Percentiles rank a stretch among this genome's conserved stretches.
phyloP scores from a whole-genome alignment of 1,140 invertebrate genomes.

The Habropoda laboriosa region DNA sequence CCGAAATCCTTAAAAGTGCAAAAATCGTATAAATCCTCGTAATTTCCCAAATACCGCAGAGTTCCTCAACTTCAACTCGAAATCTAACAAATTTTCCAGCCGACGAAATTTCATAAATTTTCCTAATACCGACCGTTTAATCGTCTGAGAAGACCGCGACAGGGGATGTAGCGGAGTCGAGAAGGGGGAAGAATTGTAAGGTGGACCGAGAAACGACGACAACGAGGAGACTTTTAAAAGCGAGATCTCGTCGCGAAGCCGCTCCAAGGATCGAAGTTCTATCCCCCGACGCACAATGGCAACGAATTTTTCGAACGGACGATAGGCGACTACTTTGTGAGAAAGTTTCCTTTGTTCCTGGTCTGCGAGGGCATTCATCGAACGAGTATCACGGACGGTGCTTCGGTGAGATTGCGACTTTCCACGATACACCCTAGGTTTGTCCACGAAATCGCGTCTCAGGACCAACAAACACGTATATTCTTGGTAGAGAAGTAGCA shows the following conservation, averaged over 20 bases:
- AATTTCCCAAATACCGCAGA: no score
- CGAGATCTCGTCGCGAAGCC: background rate
- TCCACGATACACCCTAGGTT: background rate
- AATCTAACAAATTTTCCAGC: background rate
- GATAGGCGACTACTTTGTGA: conserved; percentile 1
- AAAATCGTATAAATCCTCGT: no score
- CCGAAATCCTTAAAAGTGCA: no score
- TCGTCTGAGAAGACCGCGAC: background rate
- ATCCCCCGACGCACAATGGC: conserved; percentile 24
- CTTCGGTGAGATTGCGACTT: conserved; percentile 9
- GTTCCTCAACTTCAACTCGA: no score
- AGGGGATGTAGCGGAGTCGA: background rate
- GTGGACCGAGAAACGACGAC: background rate
- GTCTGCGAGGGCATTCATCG: conserved; percentile 9
- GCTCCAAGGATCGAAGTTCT: conserved; percentile 9
- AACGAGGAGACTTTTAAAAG: background rate
- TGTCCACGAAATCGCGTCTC: background rate
- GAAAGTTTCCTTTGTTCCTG: conserved; percentile 23
- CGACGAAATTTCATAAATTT: background rate
- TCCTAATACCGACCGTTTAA: background rate
- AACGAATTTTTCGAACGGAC: conserved; percentile 6
- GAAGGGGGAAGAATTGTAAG: background rate
- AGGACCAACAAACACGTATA: no score
- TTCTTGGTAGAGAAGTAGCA: no score
- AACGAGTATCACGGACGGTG: background rate